Base-by-base conservation (phyloP, 2,888 invertebrate genomes). In the Calliopum simillimum region DNA sequence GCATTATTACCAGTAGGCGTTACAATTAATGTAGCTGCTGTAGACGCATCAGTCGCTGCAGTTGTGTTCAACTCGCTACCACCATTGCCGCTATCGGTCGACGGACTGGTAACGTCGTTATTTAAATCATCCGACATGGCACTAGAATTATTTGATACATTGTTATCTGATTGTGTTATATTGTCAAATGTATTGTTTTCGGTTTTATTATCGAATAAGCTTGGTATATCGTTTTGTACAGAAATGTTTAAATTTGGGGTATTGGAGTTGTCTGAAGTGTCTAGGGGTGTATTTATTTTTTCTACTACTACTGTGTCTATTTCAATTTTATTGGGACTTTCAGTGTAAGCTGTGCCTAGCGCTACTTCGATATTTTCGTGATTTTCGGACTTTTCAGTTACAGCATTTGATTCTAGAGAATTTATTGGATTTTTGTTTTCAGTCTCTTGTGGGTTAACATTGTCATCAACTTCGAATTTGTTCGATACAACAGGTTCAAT, bases 1-100 rank as follows among this genome's bases (percentile, higher is more conserved):
- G 88, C 86, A 83, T 91, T 91, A 76, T 86, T 87, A 11, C 82
- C 83, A n/a, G 84, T 83, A 2, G 86, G 85, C 44, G 79, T 79
- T 16, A 84, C 78, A 16, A 80, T 76, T 53, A 84, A 72, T 12
- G 81, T 79, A 41, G 58, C 68, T 14, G 67, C 53, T 46, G 61
- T 62, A 16, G 5, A 16, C 16, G 59, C 23, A 68, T 69, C 69
- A 13, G 71, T 68, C 41, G 66, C 69, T 5, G 51, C 23, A 14
- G 43, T 69, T 14, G 53, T 65, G 13, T 59, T 61, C 5, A 53
- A 53, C 46, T 67, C 72, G 44, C 76, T 79, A 68, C 76, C 79
- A 61, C 76, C 80, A 14, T 77, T 73, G 23, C 79, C 79, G 19
- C 78, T 79, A 55, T 77, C 79, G 46, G 78, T 76, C 55, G 78